Evolutionary conservation across 1,140 invertebrate species (phyloP), one percentile per base, ranked within the genome.

Genomic region (Anthonomus grandis): DNA sequence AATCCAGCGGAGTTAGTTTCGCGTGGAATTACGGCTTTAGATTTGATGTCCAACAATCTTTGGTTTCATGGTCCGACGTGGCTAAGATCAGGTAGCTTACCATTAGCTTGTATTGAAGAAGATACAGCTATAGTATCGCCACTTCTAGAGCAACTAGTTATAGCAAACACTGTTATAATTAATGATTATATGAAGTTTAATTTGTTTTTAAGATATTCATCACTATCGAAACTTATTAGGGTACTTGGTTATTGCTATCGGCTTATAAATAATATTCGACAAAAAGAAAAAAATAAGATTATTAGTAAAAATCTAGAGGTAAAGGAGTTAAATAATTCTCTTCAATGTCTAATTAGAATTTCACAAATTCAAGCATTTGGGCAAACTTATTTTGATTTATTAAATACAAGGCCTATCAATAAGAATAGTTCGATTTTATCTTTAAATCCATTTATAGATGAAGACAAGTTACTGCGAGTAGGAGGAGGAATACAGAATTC

Each of bases 401-500:
- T 5, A 18, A 59, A 21, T 13, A 50, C 24, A 21, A 25, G 39
- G 37, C 2, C 13, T 12, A 9, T 62, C 17, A n/a, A 21, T 12
- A 47, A 36, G 3, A 59, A 47, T 24, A 59, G 49, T 23, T 48
- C 39, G 42, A 4, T 53, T 23, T 24, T 31, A 18, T 37, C 17
- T 10, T 18, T 59, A 21, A 46, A 22, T 17, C 63, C 68, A 10
- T 64, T 68, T 49, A n/a, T 70, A 1, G 57, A 63, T 31, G 42
- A 62, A 8, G 4, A 58, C 6, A 23, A 38, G 17, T 12, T 69
- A 2, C n/a, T n/a, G n/a, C 17, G 64, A 15, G 65, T 72, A 6
- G 66, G 69, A 17, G 66, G 69, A 22, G 45, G 68, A 50, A 37
- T 68, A 4, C 2, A 38, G 19, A 53, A 69, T n/a, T 45, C 63